Base-by-base conservation (phyloP, 2,888 invertebrate genomes). In the Sminthurinus aureus region DNA sequence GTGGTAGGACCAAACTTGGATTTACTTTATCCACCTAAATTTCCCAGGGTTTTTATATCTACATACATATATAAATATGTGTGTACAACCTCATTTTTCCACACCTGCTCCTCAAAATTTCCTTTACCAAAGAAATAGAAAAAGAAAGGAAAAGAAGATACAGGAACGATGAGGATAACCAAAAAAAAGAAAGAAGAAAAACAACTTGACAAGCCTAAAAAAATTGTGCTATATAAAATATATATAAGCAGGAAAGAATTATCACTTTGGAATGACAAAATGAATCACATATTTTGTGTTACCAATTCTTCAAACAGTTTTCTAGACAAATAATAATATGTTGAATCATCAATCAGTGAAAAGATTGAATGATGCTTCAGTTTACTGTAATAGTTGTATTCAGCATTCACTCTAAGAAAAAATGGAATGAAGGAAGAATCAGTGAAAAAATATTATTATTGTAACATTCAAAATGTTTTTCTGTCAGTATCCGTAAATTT, bases 261-360 rank as follows among this genome's bases (percentile, higher is more conserved):
- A 26, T 12, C 18, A 78, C 50, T 69, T 67, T 18, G 58, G 24
- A 66, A 79, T 38, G 50, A 71, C 50, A 79, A 67, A 71, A 69
- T 50, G 15, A 38, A 38, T 38, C 6, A 38, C 38, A 38, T 38
- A 71, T 24, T 58, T 18, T 51, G 50, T 58, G 51, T 58, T 12
- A 38, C 13, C n/a, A 38, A 12, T 22, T 58, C 58, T 6, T 6
- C 20, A 38, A 38, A 38, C 38, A 38, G 38, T 38, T 38, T 38
- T 38, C 38, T 38, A 38, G 6, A 38, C 1, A 38, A 38, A 38
- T 4, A 38, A n/a, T 50, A 18, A 24, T 69, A 24, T 79, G 50
- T 69, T 69, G 79, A 66, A 79, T 69, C 79, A 79, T 79, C 79
- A 79, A 79, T 79, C 79, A 79, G 79, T 79, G 67, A 15, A 58